phyloP scores from a whole-genome alignment of 2,888 invertebrate species.

The Cephus spinipes region DNA sequence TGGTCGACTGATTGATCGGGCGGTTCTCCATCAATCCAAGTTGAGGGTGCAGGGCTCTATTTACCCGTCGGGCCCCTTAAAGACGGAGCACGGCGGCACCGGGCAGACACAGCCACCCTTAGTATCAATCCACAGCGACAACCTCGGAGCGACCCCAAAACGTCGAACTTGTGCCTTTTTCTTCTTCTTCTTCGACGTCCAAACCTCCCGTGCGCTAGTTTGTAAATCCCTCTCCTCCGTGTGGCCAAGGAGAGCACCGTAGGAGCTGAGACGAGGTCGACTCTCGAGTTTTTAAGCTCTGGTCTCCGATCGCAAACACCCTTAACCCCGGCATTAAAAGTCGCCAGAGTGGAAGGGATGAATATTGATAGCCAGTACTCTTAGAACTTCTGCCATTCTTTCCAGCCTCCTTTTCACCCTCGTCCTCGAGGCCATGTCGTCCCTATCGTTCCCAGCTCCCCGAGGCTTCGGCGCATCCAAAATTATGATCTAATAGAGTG shows the following conservation, averaged over 20 bases:
- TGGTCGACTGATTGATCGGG: slow-evolving; percentile 39
- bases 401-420: not conserved
- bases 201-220: too few relatives aligned
- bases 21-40: slow-evolving; percentile 40
- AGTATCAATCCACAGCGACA: too few relatives aligned
- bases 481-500: not conserved
- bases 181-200: too few relatives aligned
- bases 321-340: slow-evolving; percentile 21
- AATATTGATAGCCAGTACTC: slow-evolving; percentile 16
- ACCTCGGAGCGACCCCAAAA: too few relatives aligned
- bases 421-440: not conserved
- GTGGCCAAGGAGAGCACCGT: too few relatives aligned
- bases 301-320: slow-evolving; percentile 15
- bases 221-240: too few relatives aligned
- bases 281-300: slow-evolving; percentile 13
- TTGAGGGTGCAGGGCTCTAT: slow-evolving; percentile 34
- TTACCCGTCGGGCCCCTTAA: slow-evolving; percentile 29
- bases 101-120: too few relatives aligned
- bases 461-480: not conserved
- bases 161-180: too few relatives aligned
- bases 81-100: too few relatives aligned
- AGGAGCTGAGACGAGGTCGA: not conserved
- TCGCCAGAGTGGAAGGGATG: slow-evolving; percentile 20
- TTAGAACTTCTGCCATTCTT: not conserved
- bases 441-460: not conserved